Base-by-base conservation (phyloP, 2,888 invertebrate species). In the Idaea aversata region DNA sequence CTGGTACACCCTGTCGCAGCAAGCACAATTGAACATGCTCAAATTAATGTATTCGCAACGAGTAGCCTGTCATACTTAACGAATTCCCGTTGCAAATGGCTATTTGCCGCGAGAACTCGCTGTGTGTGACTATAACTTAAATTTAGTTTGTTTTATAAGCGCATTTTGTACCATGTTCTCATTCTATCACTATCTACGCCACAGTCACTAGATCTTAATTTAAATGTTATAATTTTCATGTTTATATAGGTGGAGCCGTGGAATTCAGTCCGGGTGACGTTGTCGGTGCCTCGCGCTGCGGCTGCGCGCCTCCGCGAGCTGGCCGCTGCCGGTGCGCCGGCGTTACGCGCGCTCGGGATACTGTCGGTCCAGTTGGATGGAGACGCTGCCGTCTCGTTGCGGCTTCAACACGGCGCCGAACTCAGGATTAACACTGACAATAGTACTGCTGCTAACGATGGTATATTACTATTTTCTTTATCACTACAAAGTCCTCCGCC, bases 251-350 rank as follows among this genome's bases (percentile, higher is more conserved):
- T 98, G 94, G 99, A 99, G 95, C 99, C 99, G 94, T 99, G 98
- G 98, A 98, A 98, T 94, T 98, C 98, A 80, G 99, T 99, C 81
- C 96, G 98, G 92, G 98, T 99, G 90, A 99, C 98, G 93, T 96
- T 99, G 94, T 98, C 98, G 87, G 98, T 99, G 94, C 98, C 99
- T 83, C 96, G 97, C 88, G 98, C 98, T 93, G 99, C 99, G 84
- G 99, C 99, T 84, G 94, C 96, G 81, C 96, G 98, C 77, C 94
- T 99, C 83, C 95, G 98, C 79, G 97, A 97, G 90, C 94, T 99
- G 86, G 99, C 99, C 74, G 96, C 97, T 83, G 97, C 97, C 88
- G 98, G 98, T 75, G 97, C 97, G 81, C 95, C 96, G 74, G 96
- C 96, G 79, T 95, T 99, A 81, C 96, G 97, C 70, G 97, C 98